A percentile compares a stretch with the other conserved stretches of the same genome.
phyloP scores from a whole-genome alignment of 2,797 vertebrate genomes.

The Enteromius unitaeniatus region DNA sequence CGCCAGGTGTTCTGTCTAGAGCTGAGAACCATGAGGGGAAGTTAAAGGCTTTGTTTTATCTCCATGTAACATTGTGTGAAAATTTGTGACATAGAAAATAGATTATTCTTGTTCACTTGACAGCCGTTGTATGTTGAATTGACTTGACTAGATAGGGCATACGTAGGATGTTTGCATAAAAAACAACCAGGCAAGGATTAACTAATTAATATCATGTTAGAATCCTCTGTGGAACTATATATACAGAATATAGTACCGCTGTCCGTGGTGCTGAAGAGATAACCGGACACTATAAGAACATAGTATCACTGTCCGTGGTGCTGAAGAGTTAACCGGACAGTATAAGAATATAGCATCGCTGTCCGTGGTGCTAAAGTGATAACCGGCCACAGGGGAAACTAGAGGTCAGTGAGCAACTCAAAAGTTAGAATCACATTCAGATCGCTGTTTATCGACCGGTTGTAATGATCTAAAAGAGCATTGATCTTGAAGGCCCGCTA shows the following conservation, averaged over 20 bases:
- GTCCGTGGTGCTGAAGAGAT: too few species aligned
- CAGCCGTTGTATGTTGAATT: not conserved
- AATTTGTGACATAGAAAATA: slow-evolving; percentile 41
- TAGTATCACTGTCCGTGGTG: slow-evolving; percentile 37
- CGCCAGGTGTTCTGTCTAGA: slow-evolving; percentile 61
- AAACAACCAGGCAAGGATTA: not conserved
- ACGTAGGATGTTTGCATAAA: not conserved
- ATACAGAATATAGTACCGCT: too few species aligned
- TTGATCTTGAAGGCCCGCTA: not conserved
- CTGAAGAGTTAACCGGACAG: slow-evolving; percentile 52
- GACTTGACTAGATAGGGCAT: slow-evolving; percentile 33
- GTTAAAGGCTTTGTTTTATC: slow-evolving; percentile 54
- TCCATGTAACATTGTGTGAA: slow-evolving; percentile 36
- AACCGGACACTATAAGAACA: not conserved
- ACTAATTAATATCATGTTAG: not conserved
- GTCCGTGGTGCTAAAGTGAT: slow-evolving; percentile 66
- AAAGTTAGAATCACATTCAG: slow-evolving; percentile 21
- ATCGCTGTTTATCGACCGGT: not conserved
- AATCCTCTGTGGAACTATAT: not conserved
- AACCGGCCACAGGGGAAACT: not conserved
- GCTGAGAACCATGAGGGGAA: slow-evolving; percentile 48
- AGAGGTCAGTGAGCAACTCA: not conserved
- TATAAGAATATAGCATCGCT: slow-evolving; percentile 31
- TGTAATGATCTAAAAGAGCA: not conserved
- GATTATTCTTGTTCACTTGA: slow-evolving; percentile 28